A percentile compares a stretch with the other conserved stretches of the same genome.
Evolutionary conservation across 1,140 invertebrate genomes (phyloP).

Genomic region (Ptiloglossa arizonensis): DNA sequence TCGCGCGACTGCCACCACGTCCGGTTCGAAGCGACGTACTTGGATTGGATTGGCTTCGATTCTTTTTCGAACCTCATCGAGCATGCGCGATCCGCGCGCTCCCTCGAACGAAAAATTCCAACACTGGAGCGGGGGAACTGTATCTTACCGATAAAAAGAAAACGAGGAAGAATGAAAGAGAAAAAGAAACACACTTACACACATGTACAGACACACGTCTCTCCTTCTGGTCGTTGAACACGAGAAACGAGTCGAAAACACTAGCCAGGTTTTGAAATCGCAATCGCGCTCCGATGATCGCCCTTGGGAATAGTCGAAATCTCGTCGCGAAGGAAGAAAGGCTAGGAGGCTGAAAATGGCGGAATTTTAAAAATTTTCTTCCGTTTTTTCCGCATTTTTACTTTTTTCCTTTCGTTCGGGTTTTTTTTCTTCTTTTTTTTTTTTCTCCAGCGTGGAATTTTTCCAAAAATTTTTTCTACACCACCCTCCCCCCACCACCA

Average conservation of each 20-base stretch:
- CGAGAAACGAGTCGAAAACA: no score
- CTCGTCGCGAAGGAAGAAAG: no score
- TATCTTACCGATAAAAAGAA: no score
- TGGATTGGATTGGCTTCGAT: neutral
- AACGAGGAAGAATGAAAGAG: no score
- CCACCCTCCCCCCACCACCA: no score
- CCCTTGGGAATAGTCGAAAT: no score
- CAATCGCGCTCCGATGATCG: no score
- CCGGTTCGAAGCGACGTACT: neutral
- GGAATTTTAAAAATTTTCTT: constrained; percentile 33
- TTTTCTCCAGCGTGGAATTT: constrained; percentile 47
- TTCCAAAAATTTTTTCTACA: constrained; percentile 61
- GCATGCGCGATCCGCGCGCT: constrained; percentile 12
- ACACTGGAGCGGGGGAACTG: neutral
- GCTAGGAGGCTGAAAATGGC: neutral
- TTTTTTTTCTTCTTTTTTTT: constrained; percentile 45
- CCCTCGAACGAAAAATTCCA: neutral
- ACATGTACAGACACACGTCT: no score
- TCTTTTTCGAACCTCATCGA: constrained; percentile 40
- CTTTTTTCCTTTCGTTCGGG: no score
- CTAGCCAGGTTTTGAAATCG: no score
- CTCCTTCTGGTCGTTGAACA: no score
- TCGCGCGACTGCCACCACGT: constrained; percentile 1
- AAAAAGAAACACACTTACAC: no score
- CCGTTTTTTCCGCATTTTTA: constrained; percentile 43